Evolutionary conservation across 2,113 vertebrate genomes (phyloP).

Genomic region (Sinocyclocheilus grahami): DNA sequence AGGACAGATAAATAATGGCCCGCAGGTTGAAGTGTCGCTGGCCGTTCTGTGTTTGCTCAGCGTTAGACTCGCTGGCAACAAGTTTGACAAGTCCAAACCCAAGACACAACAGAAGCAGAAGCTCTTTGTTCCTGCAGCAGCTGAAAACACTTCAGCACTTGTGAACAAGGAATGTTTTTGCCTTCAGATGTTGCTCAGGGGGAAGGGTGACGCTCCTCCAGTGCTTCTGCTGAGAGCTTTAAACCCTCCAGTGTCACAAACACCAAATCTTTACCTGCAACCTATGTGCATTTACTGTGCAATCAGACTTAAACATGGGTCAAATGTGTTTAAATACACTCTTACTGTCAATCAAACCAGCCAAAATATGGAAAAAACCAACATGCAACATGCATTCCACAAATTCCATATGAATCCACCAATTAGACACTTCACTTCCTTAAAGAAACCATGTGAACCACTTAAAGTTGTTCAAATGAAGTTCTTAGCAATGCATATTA

Average conservation of each 20-base stretch:
- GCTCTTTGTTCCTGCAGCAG: conserved; percentile 48
- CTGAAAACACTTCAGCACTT: conserved; percentile 48
- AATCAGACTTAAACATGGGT: background rate
- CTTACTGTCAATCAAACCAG: background rate
- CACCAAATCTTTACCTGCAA: too few species aligned
- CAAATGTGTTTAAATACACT: background rate
- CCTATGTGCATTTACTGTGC: background rate
- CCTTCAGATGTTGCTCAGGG: background rate
- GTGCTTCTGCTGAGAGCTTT: background rate
- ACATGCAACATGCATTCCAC: background rate
- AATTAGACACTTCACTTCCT: background rate
- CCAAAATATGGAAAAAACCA: background rate
- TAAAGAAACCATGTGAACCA: background rate
- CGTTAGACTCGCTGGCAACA: conserved; percentile 52
- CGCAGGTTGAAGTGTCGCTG: background rate
- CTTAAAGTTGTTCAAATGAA: too few species aligned
- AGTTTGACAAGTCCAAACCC: conserved; percentile 55
- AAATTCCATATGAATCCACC: background rate
- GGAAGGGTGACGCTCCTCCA: background rate
- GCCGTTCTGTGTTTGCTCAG: conserved; percentile 33
- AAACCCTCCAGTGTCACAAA: background rate
- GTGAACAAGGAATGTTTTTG: conserved; percentile 10
- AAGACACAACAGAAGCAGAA: conserved; percentile 37
- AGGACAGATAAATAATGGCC: background rate
- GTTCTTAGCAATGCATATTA: too few species aligned